phyloP scores from a whole-genome alignment of 2,113 vertebrate genomes.

The Acrocephalus kingi region DNA sequence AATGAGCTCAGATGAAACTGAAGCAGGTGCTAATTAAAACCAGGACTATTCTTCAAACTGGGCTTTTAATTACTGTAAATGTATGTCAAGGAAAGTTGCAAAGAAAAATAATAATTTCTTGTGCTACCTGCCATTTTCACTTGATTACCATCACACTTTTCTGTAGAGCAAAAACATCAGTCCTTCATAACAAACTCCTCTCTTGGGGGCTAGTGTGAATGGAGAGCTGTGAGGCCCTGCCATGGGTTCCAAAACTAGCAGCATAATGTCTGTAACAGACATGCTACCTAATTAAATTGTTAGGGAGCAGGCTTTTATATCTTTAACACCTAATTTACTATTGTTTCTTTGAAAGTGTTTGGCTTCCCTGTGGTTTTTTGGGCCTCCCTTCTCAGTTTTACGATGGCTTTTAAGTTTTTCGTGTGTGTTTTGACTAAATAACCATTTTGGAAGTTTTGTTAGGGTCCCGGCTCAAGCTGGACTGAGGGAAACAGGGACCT shows the following conservation, averaged over 20 bases:
- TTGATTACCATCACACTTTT: conserved; percentile 66
- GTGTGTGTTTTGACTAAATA: conserved; percentile 62
- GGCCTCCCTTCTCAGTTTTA: conserved; percentile 72
- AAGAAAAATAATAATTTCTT: conserved; percentile 56
- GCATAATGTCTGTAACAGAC: conserved; percentile 77
- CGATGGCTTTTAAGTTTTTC: conserved; percentile 60
- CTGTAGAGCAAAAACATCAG: conserved; percentile 56
- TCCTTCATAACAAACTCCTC: conserved; percentile 65
- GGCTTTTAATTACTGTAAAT: conserved; percentile 64
- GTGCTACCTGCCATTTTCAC: conserved; percentile 67
- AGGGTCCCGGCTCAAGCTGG: conserved; percentile 13
- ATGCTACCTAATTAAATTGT: conserved; percentile 75
- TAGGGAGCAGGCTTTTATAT: conserved; percentile 75
- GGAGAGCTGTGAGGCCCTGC: conserved; percentile 68
- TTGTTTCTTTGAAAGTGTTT: conserved; percentile 77
- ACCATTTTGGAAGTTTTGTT: conserved; percentile 63
- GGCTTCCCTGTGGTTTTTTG: conserved; percentile 73
- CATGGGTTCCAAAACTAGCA: conserved; percentile 69
- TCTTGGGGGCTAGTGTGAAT: conserved; percentile 50
- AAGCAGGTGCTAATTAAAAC: conserved; percentile 69
- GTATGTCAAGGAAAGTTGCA: conserved; percentile 54
- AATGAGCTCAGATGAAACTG: conserved; percentile 57
- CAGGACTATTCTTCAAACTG: conserved; percentile 11
- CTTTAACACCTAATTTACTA: conserved; percentile 80
- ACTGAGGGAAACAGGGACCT: conserved; percentile 16